These are phyloP conservation scores for Montifringilla adamsi DNA, from an alignment of 2,113 vertebrate genomes.

Conservation along the genomic window DNA sequence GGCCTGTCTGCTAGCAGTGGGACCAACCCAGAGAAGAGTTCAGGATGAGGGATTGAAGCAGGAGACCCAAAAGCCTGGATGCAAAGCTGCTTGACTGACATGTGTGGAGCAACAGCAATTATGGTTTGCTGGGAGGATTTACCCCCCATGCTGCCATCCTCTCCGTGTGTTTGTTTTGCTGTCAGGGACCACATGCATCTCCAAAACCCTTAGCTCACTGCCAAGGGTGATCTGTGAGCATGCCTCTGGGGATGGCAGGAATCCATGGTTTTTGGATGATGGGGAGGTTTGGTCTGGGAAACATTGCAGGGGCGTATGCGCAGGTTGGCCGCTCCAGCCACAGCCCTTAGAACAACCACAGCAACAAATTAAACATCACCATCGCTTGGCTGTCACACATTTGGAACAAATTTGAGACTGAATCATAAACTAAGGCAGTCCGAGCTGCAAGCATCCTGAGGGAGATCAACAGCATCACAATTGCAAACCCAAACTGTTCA, in stretches of 20 bases:
- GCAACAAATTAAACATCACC: background rate
- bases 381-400: background rate
- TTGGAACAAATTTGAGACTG: constrained; percentile 7
- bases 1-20: background rate
- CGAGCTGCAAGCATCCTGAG: background rate
- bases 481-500: background rate
- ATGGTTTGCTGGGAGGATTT: background rate
- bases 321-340: background rate
- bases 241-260: background rate
- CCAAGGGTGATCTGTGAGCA: background rate
- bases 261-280: background rate
- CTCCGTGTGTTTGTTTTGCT: background rate
- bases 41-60: background rate
- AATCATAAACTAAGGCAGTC: background rate
- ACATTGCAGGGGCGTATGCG: background rate
- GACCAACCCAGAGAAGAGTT: background rate
- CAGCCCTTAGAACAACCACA: background rate
- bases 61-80: background rate
- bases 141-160: background rate
- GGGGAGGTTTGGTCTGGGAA: background rate
- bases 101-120: background rate
- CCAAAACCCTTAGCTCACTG: background rate
- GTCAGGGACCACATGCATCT: background rate
- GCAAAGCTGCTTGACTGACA: background rate
- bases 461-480: background rate